Evolutionary conservation across 64 coral and sea anemone genomes (phyloP).

Genomic region (Stichodactyla mertensii): DNA sequence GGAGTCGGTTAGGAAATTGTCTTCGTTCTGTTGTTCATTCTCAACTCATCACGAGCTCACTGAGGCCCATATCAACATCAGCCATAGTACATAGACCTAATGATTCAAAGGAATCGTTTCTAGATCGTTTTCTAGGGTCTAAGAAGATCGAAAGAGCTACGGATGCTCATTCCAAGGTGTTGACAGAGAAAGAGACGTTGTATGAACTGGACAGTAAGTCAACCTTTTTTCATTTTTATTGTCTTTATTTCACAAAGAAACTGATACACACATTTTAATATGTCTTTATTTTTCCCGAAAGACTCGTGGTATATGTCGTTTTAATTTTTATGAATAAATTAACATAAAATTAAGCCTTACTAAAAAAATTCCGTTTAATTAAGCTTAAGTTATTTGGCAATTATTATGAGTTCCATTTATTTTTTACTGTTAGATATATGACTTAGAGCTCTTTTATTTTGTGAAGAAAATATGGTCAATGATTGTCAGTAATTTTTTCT

Average conservation of each 20-base stretch:
- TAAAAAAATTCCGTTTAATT: too few relatives aligned
- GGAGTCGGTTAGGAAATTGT: background rate
- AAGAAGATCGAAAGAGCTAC: constrained; percentile 28
- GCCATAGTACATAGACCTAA: background rate
- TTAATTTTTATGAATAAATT: too few relatives aligned
- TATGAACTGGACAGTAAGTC: constrained; percentile 64
- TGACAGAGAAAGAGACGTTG: constrained; percentile 41
- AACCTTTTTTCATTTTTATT: background rate
- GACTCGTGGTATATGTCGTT: background rate
- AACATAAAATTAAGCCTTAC: too few relatives aligned
- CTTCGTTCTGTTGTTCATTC: constrained; percentile 23
- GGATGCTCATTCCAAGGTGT: constrained; percentile 50
- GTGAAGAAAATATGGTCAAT: too few relatives aligned
- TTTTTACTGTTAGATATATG: too few relatives aligned
- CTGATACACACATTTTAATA: background rate
- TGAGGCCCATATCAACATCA: constrained; percentile 1
- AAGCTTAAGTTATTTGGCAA: too few relatives aligned
- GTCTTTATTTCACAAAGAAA: background rate
- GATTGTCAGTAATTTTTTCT: too few relatives aligned
- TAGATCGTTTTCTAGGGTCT: background rate
- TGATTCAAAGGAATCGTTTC: background rate
- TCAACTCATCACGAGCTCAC: background rate
- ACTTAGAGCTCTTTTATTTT: too few relatives aligned
- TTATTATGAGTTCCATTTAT: too few relatives aligned
- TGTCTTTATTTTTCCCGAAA: background rate